Conservation (phyloP, 2,113 vertebrate species). For the Numida meleagris region DNA sequence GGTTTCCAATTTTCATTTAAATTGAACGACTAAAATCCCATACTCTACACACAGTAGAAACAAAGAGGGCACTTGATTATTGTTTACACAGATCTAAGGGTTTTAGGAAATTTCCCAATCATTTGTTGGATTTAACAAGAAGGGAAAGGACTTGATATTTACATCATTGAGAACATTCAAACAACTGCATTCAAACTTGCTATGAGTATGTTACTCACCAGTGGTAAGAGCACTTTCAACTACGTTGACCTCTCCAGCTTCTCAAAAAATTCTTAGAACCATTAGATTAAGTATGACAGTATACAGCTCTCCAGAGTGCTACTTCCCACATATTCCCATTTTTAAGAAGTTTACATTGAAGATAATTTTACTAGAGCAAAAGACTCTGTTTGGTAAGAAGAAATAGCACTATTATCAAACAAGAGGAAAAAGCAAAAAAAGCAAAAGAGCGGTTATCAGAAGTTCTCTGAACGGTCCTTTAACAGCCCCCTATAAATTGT, state of each 20-base stretch:
- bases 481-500: neutral
- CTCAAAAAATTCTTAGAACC: neutral
- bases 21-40: neutral
- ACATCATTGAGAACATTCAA: neutral
- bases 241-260: neutral
- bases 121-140: neutral
- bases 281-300: neutral
- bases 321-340: conserved; percentile 17
- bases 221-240: neutral
- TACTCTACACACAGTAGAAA: fast-evolving
- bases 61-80: neutral
- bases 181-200: neutral
- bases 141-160: neutral
- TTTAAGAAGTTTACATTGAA: neutral
- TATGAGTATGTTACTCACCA: neutral
- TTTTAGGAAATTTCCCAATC: neutral
- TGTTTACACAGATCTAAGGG: neutral
- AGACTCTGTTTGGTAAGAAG: neutral
- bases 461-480: neutral
- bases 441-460: neutral
- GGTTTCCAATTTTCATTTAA: neutral
- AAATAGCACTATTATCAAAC: conserved; percentile 8
- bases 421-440: neutral
- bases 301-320: neutral
- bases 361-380: neutral